These are phyloP conservation scores for Cremastinae sp. DNA, from an alignment of 2,888 invertebrate species.

Conservation along the genomic window DNA sequence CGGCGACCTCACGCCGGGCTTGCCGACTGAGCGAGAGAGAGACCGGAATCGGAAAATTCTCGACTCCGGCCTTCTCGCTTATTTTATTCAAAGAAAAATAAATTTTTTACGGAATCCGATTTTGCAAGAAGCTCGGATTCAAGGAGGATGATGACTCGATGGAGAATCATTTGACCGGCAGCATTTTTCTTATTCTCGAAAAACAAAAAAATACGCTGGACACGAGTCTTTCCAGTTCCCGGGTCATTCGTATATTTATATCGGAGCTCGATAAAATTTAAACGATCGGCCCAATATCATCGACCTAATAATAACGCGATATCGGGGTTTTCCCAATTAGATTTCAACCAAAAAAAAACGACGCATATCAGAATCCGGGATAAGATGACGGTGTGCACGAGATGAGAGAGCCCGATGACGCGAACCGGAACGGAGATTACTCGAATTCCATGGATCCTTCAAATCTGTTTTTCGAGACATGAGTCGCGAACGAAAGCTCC, in stretches of 20 bases:
- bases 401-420: constrained; percentile 40
- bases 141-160: background rate
- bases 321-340: constrained; percentile 17
- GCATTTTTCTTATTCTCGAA: too few species aligned
- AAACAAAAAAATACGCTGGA: too few species aligned
- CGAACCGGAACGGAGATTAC: background rate
- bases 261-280: background rate
- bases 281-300: background rate
- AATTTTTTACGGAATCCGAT: too few species aligned
- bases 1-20: too few species aligned
- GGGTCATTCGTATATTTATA: too few species aligned
- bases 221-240: too few species aligned
- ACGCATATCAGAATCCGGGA: constrained; percentile 1
- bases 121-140: background rate
- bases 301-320: background rate
- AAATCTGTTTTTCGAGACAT: constrained; percentile 46
- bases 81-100: too few species aligned
- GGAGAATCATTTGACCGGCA: too few species aligned
- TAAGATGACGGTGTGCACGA: background rate
- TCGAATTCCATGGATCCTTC: constrained; percentile 44
- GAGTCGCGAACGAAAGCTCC: constrained; percentile 9
- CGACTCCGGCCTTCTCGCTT: too few species aligned
- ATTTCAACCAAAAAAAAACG: background rate
- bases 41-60: too few species aligned
- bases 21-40: too few species aligned